Base-by-base conservation (phyloP, 2,797 vertebrate genomes). In the Decapterus maruadsi region DNA sequence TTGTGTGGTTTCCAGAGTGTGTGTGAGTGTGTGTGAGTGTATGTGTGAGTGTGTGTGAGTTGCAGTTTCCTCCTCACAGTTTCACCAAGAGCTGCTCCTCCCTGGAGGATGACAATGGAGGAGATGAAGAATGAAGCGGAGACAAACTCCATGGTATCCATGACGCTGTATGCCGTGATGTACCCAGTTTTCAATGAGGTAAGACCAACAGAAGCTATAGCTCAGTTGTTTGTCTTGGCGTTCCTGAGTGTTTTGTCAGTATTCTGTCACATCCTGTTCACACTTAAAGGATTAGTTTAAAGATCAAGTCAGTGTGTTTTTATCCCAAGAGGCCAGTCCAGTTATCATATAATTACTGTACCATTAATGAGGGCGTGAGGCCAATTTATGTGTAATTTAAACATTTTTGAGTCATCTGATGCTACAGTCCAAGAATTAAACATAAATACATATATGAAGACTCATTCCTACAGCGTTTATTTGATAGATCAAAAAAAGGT, bases 111-210 rank as follows among this genome's bases (percentile, higher is more conserved):
- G 98, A 99, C 98, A 99, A 99, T 99, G 98, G 98, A 99, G 98
- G 98, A 99, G 97, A 98, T 99, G 96, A 99, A 98, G 97, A 99
- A 99, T 98, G 98, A 99, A 99, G 96, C 97, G 94, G 98, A 99
- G 96, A 98, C 97, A 94, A 98, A 96, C 96, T 98, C 98, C 90
- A 97, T 99, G 98, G 98, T 99, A 96, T 99, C 98, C 94, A 99
- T 99, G 98, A 99, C 98, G 59, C 95, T 99, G 85, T 99, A 99
- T 74, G 97, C 98, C 54, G 97, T 99, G 75, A 99, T 99, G 98
- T 99, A 99, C 93, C 98, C 98, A 68, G 98, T 99, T 76, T 99
- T 99, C 92, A 99, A 98, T 45, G 98, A 99, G 97, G 97, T 99
- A 91, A 90, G 48, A 59, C 8, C n/a, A 20, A 38, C 29, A 22